Evolutionary conservation across 2,797 vertebrate genomes (phyloP), one percentile per base, ranked within the genome.

Genomic region (Lepilemur ruficaudatus): DNA sequence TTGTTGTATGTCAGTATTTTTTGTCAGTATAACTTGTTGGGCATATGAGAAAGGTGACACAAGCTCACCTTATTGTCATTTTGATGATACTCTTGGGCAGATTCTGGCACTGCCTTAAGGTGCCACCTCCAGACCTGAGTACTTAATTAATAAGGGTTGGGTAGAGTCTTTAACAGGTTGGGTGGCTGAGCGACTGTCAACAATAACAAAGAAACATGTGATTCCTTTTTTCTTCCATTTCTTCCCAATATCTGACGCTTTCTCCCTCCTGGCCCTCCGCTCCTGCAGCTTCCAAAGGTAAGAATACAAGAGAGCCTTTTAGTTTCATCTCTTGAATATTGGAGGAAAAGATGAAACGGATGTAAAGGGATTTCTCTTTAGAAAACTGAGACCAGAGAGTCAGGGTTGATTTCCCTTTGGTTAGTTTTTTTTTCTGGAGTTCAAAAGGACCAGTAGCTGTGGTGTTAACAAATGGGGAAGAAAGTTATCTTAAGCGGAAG

Each of bases 221-320:
- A 97, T 95, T 91, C 15, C 25, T 93, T 91, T 78, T 93, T 95
- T 96, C 67, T 96, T 57, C 12, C 85, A 17, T 96, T 97, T 97
- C 52, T 92, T 96, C 83, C 65, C 93, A 93, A 96, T 90, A 69
- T 94, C 72, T 83, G 95, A 88, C 96, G 91, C 55, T 65, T 97
- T 91, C 82, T 57, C 18, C 94, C 46, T 91, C 91, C 82, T 95
- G 92, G 61, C 76, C 46, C 15, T 89, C 91, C 67, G 73, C 50
- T 95, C 86, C 95, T 97, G 41, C 87, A 98, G 98, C 98, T 96
- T 98, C 98, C 82, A 98, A 98, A 97, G 98, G 98, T 98, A 97
- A 98, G 98, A 96, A 84, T 87, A 65, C 79, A 72, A 52, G 88
- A 93, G 78, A 93, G 7, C 70, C 76, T 91, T 96, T 93, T 57